A percentile compares a stretch with the other conserved stretches of the same genome.
Evolutionary conservation across 1,140 invertebrate genomes (phyloP).

Genomic region (Teleopsis dalmanni): DNA sequence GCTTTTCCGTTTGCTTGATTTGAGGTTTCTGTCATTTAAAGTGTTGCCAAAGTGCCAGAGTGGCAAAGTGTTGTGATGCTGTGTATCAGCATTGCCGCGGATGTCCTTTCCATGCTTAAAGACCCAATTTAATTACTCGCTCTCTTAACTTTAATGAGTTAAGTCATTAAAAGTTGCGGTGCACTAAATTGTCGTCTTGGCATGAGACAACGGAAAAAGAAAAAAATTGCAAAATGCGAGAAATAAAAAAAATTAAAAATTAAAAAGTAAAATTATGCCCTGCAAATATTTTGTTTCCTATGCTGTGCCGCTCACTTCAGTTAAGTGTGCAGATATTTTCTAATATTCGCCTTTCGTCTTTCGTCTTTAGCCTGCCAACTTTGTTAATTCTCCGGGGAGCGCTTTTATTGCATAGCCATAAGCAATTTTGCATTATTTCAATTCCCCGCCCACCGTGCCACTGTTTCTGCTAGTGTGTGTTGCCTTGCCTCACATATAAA

Average conservation of each 20-base stretch:
- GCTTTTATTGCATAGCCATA: conserved; percentile 25
- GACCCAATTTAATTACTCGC: conserved; percentile 33
- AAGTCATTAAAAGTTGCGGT: conserved; percentile 32
- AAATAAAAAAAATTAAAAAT: too few relatives aligned
- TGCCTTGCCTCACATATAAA: too few relatives aligned
- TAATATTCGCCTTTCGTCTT: conserved; percentile 15
- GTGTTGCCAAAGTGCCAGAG: background rate
- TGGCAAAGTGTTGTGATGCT: background rate
- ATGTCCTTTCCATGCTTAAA: background rate
- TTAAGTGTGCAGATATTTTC: background rate
- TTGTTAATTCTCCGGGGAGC: conserved; percentile 29
- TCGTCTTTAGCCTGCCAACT: conserved; percentile 11
- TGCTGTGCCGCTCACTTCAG: too few relatives aligned
- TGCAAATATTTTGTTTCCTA: background rate
- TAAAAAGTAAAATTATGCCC: too few relatives aligned
- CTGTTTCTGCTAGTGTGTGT: background rate
- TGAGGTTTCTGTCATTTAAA: too few relatives aligned
- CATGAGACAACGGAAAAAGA: background rate
- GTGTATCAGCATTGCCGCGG: conserved; percentile 2
- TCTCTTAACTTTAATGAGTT: conserved; percentile 32
- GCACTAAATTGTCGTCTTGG: background rate
- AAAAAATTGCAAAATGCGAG: too few relatives aligned
- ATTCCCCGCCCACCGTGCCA: conserved; percentile 9
- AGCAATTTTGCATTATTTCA: conserved; percentile 41
- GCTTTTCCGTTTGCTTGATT: too few relatives aligned